Conservation (phyloP, 2,888 invertebrate genomes). For the Candidula unifasciata region DNA sequence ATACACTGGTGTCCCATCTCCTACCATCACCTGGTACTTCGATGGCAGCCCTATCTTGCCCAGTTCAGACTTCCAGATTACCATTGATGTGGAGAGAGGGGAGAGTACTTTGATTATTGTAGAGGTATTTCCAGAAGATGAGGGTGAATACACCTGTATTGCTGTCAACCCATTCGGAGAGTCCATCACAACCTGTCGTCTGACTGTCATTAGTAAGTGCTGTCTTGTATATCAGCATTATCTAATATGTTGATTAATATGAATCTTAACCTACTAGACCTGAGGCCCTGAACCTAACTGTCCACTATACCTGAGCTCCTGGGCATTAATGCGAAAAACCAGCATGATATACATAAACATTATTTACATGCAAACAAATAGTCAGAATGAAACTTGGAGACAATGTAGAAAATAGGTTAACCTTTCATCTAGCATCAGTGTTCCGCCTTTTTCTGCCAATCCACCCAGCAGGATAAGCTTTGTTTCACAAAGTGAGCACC, state of each 20-base stretch:
- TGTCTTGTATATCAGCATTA: not conserved
- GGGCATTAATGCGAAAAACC: too few species aligned
- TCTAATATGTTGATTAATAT: not conserved
- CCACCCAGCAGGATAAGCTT: too few species aligned
- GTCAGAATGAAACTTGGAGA: too few species aligned
- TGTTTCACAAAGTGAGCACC: too few species aligned
- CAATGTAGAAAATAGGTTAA: too few species aligned
- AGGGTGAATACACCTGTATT: conserved; percentile 96
- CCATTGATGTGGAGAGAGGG: conserved; percentile 84
- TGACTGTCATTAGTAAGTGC: conserved; percentile 77
- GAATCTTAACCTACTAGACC: too few species aligned
- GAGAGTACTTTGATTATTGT: conserved; percentile 92
- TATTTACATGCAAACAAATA: too few species aligned
- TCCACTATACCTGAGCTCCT: too few species aligned
- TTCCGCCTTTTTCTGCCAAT: too few species aligned
- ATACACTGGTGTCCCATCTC: conserved; percentile 71
- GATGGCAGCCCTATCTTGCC: conserved; percentile 78
- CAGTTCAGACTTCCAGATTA: conserved; percentile 76
- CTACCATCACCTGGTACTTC: conserved; percentile 78
- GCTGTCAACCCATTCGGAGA: conserved; percentile 90
- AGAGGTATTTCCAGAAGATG: conserved; percentile 99
- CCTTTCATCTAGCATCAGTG: too few species aligned
- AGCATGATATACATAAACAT: too few species aligned
- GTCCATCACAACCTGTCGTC: conserved; percentile 90
- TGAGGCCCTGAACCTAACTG: too few species aligned